Evolutionary conservation across 2,888 invertebrate species (phyloP).

Genomic region (Drosophila mercatorum): DNA sequence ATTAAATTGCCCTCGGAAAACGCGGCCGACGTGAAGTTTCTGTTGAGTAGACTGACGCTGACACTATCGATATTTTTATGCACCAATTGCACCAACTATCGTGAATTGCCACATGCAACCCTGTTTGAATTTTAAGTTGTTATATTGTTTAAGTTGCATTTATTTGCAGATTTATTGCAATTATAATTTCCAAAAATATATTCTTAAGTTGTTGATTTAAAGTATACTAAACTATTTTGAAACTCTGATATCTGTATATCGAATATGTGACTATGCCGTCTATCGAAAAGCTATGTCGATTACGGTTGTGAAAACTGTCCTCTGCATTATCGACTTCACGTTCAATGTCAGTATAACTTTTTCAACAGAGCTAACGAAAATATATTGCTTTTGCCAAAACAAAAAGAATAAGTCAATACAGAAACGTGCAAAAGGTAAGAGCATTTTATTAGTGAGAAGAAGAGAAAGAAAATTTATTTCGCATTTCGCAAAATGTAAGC

Average conservation of each 20-base stretch:
- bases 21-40: constrained; percentile 62
- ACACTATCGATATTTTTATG: constrained; percentile 39
- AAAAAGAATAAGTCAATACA: constrained; percentile 1
- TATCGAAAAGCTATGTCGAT: constrained; percentile 19
- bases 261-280: not conserved
- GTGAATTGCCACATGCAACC: constrained; percentile 13
- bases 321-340: constrained; percentile 22
- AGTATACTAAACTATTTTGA: not conserved
- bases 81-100: constrained; percentile 10
- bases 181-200: not conserved
- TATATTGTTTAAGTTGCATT: not conserved
- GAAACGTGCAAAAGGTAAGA: constrained; percentile 42
- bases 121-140: not conserved
- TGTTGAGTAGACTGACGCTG: constrained; percentile 54
- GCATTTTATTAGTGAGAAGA: fast-evolving
- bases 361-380: constrained; percentile 6
- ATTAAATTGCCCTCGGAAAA: constrained; percentile 40
- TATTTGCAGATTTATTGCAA: not conserved
- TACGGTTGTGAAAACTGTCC: not conserved
- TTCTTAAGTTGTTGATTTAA: not conserved
- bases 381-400: not conserved
- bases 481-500: constrained; percentile 38
- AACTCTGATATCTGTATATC: constrained; percentile 12
- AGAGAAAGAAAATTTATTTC: too few relatives aligned
- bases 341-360: constrained; percentile 26